Conservation (phyloP, 2,113 vertebrate species). For the Sebastes fasciatus region DNA sequence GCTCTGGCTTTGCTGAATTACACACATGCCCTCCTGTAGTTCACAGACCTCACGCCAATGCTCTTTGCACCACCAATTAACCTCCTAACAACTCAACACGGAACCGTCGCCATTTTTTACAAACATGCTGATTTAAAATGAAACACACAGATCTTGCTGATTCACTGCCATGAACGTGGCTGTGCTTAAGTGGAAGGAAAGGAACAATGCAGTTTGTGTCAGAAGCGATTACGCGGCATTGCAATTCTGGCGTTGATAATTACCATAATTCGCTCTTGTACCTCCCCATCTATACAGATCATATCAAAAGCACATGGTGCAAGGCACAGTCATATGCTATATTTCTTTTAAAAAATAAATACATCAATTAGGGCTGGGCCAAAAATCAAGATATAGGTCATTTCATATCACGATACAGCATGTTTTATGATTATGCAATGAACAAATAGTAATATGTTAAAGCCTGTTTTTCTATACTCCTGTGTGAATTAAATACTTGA, state of each 20-base stretch:
- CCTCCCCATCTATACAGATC: not conserved
- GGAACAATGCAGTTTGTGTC: not conserved
- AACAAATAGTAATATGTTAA: no score
- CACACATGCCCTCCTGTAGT: not conserved
- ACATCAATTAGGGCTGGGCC: not conserved
- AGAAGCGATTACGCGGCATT: not conserved
- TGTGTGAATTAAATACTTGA: no score
- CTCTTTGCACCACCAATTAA: slow-evolving; percentile 18
- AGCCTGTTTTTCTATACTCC: no score
- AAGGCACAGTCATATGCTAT: not conserved
- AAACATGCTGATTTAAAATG: not conserved
- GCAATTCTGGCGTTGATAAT: slow-evolving; percentile 5
- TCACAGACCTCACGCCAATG: slow-evolving; percentile 6
- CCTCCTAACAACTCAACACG: slow-evolving; percentile 5
- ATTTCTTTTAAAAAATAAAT: not conserved
- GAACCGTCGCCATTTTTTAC: not conserved
- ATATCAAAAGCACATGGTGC: slow-evolving; percentile 3
- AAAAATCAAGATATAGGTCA: no score
- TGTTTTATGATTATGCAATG: no score
- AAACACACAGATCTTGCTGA: not conserved
- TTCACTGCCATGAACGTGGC: not conserved
- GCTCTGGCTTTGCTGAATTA: slow-evolving; percentile 24
- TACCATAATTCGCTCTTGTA: not conserved
- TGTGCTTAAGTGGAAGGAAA: not conserved
- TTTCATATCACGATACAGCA: no score